Evolutionary conservation across 2,888 invertebrate species (phyloP).

Genomic region (Lycaena phlaeas): DNA sequence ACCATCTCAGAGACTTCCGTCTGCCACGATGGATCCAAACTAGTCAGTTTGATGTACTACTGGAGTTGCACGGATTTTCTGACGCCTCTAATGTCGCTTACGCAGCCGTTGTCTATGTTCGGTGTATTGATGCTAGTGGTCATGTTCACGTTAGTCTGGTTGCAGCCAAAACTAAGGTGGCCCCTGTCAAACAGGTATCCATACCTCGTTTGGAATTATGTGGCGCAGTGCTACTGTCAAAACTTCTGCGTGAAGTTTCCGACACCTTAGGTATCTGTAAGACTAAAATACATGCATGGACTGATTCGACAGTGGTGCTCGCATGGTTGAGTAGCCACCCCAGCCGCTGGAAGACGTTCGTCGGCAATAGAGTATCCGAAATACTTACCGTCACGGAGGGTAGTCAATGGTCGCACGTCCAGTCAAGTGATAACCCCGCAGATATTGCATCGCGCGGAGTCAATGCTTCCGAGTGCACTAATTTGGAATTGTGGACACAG

Average conservation of each 20-base stretch:
- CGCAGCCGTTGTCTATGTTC: too few relatives aligned
- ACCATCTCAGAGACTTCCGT: too few relatives aligned
- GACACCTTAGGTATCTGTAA: slow-evolving; percentile 6
- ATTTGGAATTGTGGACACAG: slow-evolving; percentile 13
- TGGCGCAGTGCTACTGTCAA: slow-evolving; percentile 1
- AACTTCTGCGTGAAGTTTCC: slow-evolving; percentile 9
- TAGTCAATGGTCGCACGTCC: slow-evolving; percentile 20
- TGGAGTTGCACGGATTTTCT: too few relatives aligned
- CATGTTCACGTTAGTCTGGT: slow-evolving; percentile 10
- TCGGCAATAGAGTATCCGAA: slow-evolving; percentile 14
- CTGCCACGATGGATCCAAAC: too few relatives aligned
- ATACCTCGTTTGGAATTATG: slow-evolving; percentile 11
- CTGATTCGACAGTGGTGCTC: slow-evolving; percentile 13
- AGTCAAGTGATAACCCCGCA: slow-evolving; percentile 21
- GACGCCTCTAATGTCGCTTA: too few relatives aligned
- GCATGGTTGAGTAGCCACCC: slow-evolving; percentile 12
- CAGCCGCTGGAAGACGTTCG: slow-evolving; percentile 12
- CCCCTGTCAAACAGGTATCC: slow-evolving; percentile 9
- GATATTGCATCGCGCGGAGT: slow-evolving; percentile 25
- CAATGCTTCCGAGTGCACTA: background rate
- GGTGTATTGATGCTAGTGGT: too few relatives aligned
- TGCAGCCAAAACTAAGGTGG: slow-evolving; percentile 13
- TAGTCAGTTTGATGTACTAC: too few relatives aligned
- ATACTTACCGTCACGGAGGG: slow-evolving; percentile 15
- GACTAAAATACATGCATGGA: slow-evolving; percentile 12